A percentile compares a stretch with the other conserved stretches of the same genome.
phyloP scores from a whole-genome alignment of 2,797 vertebrate species.

The Catharus ustulatus region DNA sequence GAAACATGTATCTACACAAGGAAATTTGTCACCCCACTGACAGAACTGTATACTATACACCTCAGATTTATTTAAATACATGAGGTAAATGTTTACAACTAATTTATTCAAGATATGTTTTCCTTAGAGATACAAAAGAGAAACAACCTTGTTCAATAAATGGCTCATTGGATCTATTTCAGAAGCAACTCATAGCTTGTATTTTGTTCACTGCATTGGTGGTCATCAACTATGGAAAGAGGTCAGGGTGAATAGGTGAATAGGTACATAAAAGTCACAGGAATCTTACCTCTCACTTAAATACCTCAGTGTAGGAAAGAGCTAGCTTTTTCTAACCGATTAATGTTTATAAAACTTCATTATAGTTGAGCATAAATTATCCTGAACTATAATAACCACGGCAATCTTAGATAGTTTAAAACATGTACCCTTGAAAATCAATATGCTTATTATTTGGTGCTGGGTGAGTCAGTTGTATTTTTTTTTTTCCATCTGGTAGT shows the following conservation, averaged over 20 bases:
- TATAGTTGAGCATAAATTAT: too few relatives aligned
- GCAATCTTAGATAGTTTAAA: neutral
- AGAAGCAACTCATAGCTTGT: neutral
- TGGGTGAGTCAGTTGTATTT: neutral
- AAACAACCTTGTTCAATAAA: neutral
- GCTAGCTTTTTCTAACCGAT: neutral
- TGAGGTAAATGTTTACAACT: neutral
- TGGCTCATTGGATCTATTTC: neutral
- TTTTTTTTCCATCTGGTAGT: neutral
- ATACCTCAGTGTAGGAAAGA: neutral
- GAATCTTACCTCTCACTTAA: neutral
- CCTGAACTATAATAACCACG: neutral
- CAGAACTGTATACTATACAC: neutral
- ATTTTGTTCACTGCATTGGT: neutral
- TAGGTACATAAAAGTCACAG: neutral
- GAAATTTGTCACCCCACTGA: neutral
- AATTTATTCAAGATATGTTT: neutral
- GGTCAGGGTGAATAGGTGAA: neutral
- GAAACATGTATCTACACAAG: neutral
- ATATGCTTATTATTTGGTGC: neutral
- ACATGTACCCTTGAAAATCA: neutral
- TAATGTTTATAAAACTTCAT: neutral
- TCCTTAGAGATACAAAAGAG: neutral
- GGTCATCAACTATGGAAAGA: neutral
- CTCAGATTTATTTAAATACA: neutral